Conservation (phyloP, 2,888 invertebrate genomes). For the Corbicula japonica region DNA sequence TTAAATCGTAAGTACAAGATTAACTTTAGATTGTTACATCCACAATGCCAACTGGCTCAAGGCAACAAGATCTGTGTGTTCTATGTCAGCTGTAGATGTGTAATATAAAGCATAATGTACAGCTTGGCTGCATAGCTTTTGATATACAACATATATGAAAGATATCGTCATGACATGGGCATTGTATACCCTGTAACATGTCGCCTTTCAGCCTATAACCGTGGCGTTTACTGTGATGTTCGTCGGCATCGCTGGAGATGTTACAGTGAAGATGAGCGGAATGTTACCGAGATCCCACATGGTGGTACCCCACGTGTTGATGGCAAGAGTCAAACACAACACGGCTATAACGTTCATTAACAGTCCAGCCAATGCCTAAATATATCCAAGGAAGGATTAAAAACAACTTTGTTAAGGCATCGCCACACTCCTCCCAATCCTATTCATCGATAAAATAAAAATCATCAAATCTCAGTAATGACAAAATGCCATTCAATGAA, state of each 20-base stretch:
- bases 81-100: no score
- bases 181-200: no score
- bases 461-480: background rate
- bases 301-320: constrained; percentile 75
- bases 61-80: no score
- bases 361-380: constrained; percentile 67
- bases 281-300: constrained; percentile 62
- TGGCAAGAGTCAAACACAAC: constrained; percentile 64
- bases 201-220: no score
- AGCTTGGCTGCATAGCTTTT: background rate
- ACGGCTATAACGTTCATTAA: constrained; percentile 71
- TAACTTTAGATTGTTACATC: no score
- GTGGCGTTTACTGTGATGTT: no score
- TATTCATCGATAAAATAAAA: background rate
- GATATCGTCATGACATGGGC: no score
- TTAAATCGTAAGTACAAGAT: no score
- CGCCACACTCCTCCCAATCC: background rate
- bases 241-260: no score
- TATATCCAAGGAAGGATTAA: background rate
- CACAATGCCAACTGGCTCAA: no score
- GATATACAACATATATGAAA: no score
- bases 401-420: background rate
- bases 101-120: no score
- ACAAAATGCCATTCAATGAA: background rate
- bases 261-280: constrained; percentile 55